Evolutionary conservation across 2,797 vertebrate species (phyloP).

Genomic region (Meriones psammophilus): DNA sequence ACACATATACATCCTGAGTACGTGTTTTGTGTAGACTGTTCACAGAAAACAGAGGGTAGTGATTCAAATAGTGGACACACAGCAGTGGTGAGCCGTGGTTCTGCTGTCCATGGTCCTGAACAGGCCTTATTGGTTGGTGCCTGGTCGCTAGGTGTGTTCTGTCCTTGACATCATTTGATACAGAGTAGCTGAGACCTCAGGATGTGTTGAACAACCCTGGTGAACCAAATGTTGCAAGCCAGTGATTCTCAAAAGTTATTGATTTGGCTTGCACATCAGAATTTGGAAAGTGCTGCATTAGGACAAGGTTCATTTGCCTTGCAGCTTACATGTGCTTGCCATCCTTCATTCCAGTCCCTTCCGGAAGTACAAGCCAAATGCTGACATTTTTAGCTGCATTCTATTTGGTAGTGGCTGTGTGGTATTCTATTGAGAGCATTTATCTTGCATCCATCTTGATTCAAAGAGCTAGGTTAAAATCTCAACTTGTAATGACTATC

Average conservation of each 20-base stretch:
- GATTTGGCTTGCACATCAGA: background rate
- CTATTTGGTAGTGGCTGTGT: background rate
- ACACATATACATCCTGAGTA: background rate
- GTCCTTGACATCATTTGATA: background rate
- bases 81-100: background rate
- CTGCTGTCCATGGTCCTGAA: constrained; percentile 81
- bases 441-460: background rate
- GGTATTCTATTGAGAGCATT: background rate
- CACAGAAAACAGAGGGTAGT: constrained; percentile 1
- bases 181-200: background rate
- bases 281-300: background rate
- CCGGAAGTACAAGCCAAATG: background rate
- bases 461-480: background rate
- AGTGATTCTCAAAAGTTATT: background rate
- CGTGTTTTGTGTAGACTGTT: background rate
- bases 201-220: background rate
- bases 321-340: background rate
- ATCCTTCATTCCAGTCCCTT: background rate
- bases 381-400: background rate
- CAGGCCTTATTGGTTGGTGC: background rate
- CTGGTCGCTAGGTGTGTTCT: background rate
- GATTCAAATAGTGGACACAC: background rate
- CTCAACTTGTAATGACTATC: background rate
- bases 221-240: background rate
- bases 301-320: background rate